Base-by-base conservation (phyloP, 2,113 vertebrate species). In the Ciconia boyciana region DNA sequence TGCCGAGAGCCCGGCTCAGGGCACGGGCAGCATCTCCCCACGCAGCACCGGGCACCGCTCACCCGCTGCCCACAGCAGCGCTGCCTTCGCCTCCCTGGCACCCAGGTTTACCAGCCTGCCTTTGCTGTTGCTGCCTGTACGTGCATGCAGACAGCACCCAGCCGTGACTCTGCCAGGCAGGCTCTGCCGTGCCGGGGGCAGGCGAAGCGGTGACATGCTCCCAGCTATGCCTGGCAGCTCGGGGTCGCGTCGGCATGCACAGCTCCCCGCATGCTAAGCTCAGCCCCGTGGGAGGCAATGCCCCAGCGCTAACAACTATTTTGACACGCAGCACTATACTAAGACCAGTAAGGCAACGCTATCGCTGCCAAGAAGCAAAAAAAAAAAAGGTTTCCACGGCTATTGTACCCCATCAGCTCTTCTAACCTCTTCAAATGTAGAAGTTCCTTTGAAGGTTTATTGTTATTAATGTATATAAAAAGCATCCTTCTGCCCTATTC, bases 211-310 rank as follows among this genome's bases (percentile, higher is more conserved):
- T 0, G 15, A 34, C 16, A 1, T 24, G 43, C 16, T 32, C 75
- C 32, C 29, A 16, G 21, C 61, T 51, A 3, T 9, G 48, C 60
- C 46, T 29, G 66, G 54, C 72, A 46, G 61, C 43, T 41, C 2
- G 3, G 66, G 25, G 34, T 36, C 25, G 0, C 2, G 1, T 16
- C 60, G 4, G 2, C 48, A 14, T 48, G 3, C 20, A 9, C 54
- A 46, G 54, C 32, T 60, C 52, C 52, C 28, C 17, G 5, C 6
- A 48, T 1, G 48, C 52, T 25, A 26, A 66, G 60, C 60, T 68
- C 76, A 52, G 64, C 58, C 32, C 16, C 7, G 43, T 2, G 43
- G 29, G 66, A 83, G 36, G 39, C 71, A 31, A 49, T 6, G 17
- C 36, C 55, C 49, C 87, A 16, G 31, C 5, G 0, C 43, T 52